phyloP scores from a whole-genome alignment of 2,888 invertebrate species.

The Cosmopolites sordidus region DNA sequence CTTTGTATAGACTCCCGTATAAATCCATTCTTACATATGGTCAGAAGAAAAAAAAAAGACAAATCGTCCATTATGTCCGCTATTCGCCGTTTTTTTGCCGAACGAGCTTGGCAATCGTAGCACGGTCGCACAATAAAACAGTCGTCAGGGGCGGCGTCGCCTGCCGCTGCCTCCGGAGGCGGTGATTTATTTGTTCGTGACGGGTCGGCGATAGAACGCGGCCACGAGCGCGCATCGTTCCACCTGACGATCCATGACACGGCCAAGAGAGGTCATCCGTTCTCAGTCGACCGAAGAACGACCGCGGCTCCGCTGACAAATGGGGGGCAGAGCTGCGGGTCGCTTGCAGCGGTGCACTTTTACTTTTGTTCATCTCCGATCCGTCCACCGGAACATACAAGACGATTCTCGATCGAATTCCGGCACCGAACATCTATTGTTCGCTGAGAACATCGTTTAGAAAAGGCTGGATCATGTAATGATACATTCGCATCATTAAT shows the following conservation, averaged over 20 bases:
- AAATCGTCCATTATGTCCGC: no score
- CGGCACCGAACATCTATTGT: no score
- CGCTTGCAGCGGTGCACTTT: constrained; percentile 1
- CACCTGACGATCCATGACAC: constrained; percentile 1
- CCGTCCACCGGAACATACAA: background rate
- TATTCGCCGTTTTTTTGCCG: no score
- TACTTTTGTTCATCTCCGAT: background rate
- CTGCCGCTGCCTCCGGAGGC: background rate
- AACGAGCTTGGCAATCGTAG: no score
- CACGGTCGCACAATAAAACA: no score
- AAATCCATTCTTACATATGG: no score
- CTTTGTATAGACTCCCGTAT: no score
- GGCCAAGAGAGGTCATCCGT: constrained; percentile 1
- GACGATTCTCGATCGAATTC: background rate
- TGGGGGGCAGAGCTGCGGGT: constrained; percentile 20
- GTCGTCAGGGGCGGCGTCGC: no score
- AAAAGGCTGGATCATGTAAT: no score
- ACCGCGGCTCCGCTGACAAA: constrained; percentile 15
- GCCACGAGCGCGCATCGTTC: background rate
- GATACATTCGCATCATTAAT: no score
- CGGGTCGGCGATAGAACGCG: background rate
- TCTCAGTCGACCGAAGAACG: background rate
- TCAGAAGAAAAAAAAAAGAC: no score
- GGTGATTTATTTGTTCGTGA: background rate
- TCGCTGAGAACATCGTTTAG: no score